Base-by-base conservation (phyloP, 2,888 invertebrate species). In the Xestia sexstrigata region DNA sequence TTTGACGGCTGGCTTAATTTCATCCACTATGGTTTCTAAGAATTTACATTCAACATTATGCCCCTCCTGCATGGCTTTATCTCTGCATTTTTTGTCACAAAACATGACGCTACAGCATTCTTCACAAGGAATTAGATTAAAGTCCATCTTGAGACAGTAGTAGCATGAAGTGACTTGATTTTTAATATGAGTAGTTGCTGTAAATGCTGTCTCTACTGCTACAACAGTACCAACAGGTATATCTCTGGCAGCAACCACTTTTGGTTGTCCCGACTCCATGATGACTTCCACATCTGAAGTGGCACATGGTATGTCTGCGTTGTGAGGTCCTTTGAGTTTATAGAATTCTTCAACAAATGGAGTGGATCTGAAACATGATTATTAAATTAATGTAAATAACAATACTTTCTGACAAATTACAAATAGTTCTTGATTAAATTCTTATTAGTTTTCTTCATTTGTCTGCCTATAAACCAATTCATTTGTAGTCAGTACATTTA, bases 41-140 rank as follows among this genome's bases (percentile, higher is more conserved):
- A 82, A 73, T 73, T 85, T 76, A 62, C 83, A 82, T 60, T 70
- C 82, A 70, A 83, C 15, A 60, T 83, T 71, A 47, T 82, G 82
- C 0, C 83, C 82, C 0, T 82, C 82, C 30, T 58, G 74, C 79
- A 75, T 79, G 17, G 71, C 63, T 60, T 62, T 78, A 30, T 83
- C 68, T 70, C 55, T 71, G 47, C 82, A 82, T n/a, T 2, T 49
- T 58, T 68, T 60, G n/a, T 79, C 79, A 79, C 82, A 82, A 68
- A 83, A 82, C 74, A 83, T 60, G 15, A 15, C 70, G 4, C 0
- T 0, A 74, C 79, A 78, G 45, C 81, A 82, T 62, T 63, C 82
- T 63, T 83, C 83, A 78, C 82, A 82, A 52, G 82, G 82, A 1
- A 47, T 74, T 67, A 83, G 60, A 70, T 83, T 79, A 0, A 83